Evolutionary conservation across 2,797 vertebrate genomes (phyloP), one percentile per base, ranked within the genome.

Genomic region (Crossoptilon crossoptilon): DNA sequence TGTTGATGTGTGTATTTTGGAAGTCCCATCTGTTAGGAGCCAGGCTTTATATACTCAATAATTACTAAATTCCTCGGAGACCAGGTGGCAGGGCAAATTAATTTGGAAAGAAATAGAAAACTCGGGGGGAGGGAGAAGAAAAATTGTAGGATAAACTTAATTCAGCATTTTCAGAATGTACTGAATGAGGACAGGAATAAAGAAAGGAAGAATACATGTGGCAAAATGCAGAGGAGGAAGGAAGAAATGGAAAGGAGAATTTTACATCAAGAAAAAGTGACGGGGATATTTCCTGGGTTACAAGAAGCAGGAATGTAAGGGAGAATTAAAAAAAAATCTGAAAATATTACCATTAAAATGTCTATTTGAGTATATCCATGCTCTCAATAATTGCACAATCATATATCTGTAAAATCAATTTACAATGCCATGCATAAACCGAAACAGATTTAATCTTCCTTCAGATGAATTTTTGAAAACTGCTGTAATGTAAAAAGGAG

Each of bases 51-150:
- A 93, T 90, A 84, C 85, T 84, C 85, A 96, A 91, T 92, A 96
- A 95, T 92, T 94, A 80, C 87, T 95, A 78, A 93, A 96, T 90
- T 94, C 94, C 72, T 76, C 76, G 53, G 89, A 94, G 91, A 93
- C 89, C 94, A 94, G 94, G 93, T 96, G 96, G 95, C 93, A 95
- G 82, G 63, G 74, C 89, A 95, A 96, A 95, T 95, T 95, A 91
- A 96, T 96, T 94, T 95, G 85, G 92, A 89, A 95, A 94, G 91
- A 92, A 93, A 95, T 76, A 82, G 76, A 86, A 82, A 92, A 93
- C 63, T 91, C 72, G 22, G 72, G 80, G 49, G 78, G 63, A 89
- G 48, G 63, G 46, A n/a, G 29, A 19, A 12, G 5, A 93, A 83
- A 93, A 92, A 86, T 53, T 67, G 44, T 75, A 79, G 48, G 15